These are phyloP conservation scores for Baccha elongata DNA, from an alignment of 2,888 invertebrate species.

Conservation along the genomic window DNA sequence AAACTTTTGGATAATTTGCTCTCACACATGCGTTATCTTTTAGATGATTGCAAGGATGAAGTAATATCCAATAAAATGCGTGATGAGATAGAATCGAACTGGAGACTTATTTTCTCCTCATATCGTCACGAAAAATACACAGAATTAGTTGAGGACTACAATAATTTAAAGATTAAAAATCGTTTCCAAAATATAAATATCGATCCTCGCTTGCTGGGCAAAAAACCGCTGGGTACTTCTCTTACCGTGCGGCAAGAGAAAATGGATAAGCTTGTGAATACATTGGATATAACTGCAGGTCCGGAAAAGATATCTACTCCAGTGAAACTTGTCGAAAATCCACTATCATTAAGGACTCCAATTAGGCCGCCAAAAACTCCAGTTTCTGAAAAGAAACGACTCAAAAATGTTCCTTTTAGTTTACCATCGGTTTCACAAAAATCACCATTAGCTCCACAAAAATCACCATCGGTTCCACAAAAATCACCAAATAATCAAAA, in stretches of 20 bases:
- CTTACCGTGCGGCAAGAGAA: constrained; percentile 75
- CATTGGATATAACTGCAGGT: not conserved
- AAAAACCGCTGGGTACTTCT: constrained; percentile 67
- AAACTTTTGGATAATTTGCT: constrained; percentile 83
- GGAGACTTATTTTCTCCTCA: constrained; percentile 83
- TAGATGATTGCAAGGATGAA: constrained; percentile 75
- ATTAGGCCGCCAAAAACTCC: constrained; percentile 26
- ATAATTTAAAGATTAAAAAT: constrained; percentile 76
- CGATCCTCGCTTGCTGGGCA: constrained; percentile 77
- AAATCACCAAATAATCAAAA: constrained; percentile 28
- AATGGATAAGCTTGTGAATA: constrained; percentile 60
- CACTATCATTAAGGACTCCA: constrained; percentile 26
- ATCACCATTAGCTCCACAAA: constrained; percentile 44
- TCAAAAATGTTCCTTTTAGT: constrained; percentile 26
- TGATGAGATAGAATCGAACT: constrained; percentile 83
- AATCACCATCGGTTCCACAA: constrained; percentile 36
- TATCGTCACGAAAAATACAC: constrained; percentile 79
- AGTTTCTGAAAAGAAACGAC: constrained; percentile 38
- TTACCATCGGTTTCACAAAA: not conserved
- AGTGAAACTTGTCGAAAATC: constrained; percentile 51
- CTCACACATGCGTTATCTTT: constrained; percentile 77
- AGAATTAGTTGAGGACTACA: constrained; percentile 77
- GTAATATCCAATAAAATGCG: constrained; percentile 82
- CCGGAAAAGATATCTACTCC: constrained; percentile 3
- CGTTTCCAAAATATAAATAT: constrained; percentile 77